These are phyloP conservation scores for Bujurquina vittata DNA, from an alignment of 2,113 vertebrate genomes.

Conservation along the genomic window DNA sequence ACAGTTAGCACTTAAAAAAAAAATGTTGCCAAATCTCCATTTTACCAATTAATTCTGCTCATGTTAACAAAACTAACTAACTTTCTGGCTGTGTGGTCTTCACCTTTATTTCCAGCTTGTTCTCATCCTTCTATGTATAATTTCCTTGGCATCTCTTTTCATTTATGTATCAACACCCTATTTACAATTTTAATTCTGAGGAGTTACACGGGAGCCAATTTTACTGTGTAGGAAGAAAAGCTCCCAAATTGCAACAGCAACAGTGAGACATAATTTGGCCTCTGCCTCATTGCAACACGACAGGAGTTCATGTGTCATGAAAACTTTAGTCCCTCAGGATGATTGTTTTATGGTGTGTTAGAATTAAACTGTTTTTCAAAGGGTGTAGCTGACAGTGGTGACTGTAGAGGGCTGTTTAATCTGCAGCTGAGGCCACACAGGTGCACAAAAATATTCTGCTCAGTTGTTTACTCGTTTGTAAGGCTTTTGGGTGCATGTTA, in stretches of 20 bases:
- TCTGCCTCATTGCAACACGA: background rate
- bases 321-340: background rate
- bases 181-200: background rate
- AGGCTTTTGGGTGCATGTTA: background rate
- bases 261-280: background rate
- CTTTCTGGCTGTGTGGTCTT: background rate
- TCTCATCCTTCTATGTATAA: no score
- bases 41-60: background rate
- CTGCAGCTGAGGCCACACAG: background rate
- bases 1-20: background rate
- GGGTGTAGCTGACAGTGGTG: background rate
- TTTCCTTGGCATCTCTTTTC: background rate
- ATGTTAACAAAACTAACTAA: background rate
- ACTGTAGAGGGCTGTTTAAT: background rate
- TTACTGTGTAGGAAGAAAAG: background rate
- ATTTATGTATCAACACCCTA: background rate
- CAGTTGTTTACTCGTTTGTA: background rate
- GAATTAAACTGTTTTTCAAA: background rate
- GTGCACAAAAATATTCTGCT: background rate
- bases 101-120: background rate
- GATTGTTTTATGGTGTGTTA: background rate
- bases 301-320: background rate
- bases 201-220: background rate
- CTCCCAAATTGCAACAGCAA: background rate
- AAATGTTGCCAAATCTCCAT: background rate